Conservation (phyloP, 2,113 vertebrate species). For the Calyptommatus sinebrachiatus region DNA sequence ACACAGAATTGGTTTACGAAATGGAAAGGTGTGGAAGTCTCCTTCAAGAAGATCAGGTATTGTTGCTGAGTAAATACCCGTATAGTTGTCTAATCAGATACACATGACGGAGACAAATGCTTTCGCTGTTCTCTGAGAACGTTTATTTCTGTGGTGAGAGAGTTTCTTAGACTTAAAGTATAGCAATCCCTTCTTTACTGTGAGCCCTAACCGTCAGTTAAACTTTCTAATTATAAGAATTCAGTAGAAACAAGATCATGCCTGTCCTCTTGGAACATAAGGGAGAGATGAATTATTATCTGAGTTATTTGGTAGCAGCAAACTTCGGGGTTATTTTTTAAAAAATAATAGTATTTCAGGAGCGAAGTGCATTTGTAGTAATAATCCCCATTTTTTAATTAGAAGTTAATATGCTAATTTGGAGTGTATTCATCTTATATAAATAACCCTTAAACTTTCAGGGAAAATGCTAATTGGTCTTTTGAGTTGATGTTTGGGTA, state of each 20-base stretch:
- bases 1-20: neutral
- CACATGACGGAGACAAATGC: neutral
- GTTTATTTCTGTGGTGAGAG: neutral
- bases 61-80: neutral
- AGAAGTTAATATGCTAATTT: too few species aligned
- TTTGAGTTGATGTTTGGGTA: neutral
- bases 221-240: neutral
- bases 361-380: neutral
- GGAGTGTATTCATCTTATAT: too few species aligned
- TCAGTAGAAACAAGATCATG: neutral
- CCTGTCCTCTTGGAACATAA: neutral
- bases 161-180: neutral
- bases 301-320: neutral
- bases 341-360: too few species aligned
- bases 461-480: neutral
- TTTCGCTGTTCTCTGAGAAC: too few species aligned
- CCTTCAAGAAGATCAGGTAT: slow-evolving; percentile 2
- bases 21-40: neutral
- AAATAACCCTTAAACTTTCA: too few species aligned
- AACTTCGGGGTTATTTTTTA: neutral
- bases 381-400: neutral
- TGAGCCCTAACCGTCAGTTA: neutral
- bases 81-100: neutral
- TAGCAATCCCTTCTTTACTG: neutral
- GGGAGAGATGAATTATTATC: neutral